A percentile compares a stretch with the other conserved stretches of the same genome.
These are phyloP conservation scores for Heliothis subflexa DNA, from an alignment of 1,140 invertebrate species.

Conservation along the genomic window DNA sequence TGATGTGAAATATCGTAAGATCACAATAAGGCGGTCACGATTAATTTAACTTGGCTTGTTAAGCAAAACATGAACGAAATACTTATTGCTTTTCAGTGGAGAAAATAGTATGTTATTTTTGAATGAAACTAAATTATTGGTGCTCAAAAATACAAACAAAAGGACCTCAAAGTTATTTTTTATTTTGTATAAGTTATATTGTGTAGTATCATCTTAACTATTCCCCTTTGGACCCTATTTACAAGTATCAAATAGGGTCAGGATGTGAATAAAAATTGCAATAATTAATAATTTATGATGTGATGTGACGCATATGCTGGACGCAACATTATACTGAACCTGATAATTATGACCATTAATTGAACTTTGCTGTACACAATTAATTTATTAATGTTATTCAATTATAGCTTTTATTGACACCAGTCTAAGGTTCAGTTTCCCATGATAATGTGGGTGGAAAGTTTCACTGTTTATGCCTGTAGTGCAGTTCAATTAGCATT, in stretches of 20 bases:
- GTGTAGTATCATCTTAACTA: too few species aligned
- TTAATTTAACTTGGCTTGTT: too few species aligned
- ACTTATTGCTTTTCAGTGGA: too few species aligned
- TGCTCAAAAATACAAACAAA: too few species aligned
- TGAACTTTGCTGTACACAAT: not conserved
- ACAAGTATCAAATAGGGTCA: not conserved
- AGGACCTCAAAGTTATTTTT: too few species aligned
- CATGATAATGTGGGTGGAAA: not conserved
- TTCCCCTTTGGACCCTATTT: too few species aligned
- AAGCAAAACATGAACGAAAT: too few species aligned
- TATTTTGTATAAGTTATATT: too few species aligned
- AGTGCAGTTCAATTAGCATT: not conserved
- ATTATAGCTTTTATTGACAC: not conserved
- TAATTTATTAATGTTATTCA: not conserved
- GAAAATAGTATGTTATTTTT: too few species aligned
- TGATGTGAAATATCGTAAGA: not conserved
- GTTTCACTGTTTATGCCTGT: constrained; percentile 1
- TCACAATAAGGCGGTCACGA: not conserved
- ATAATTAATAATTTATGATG: not conserved
- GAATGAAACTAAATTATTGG: too few species aligned
- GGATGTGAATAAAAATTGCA: not conserved
- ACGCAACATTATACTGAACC: not conserved
- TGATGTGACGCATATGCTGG: not conserved
- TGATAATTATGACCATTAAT: constrained; percentile 3
- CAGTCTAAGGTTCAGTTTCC: not conserved